Evolutionary conservation across 2,888 invertebrate genomes (phyloP).

Genomic region (Drosophila suboccidentalis): DNA sequence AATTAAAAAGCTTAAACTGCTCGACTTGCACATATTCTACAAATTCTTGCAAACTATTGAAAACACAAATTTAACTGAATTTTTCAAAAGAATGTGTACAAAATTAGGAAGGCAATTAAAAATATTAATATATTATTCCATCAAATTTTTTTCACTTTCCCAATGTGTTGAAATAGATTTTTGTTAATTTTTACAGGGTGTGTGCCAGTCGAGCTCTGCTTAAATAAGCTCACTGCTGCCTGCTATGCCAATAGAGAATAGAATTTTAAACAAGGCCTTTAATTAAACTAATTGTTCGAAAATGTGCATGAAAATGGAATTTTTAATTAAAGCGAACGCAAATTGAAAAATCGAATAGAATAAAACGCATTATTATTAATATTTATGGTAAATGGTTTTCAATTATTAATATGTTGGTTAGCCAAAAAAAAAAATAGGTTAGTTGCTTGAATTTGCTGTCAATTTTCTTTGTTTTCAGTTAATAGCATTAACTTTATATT

Average conservation of each 20-base stretch:
- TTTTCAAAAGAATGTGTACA: no score
- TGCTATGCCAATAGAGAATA: neutral
- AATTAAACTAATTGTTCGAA: conserved; percentile 70
- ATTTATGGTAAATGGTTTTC: conserved; percentile 19
- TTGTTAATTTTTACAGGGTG: neutral
- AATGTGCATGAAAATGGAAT: conserved; percentile 42
- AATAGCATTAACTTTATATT: no score
- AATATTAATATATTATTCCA: no score
- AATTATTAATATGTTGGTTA: conserved; percentile 7
- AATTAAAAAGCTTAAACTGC: neutral
- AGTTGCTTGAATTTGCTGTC: no score
- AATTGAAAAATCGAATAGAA: conserved; percentile 11
- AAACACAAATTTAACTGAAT: no score
- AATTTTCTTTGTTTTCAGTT: no score
- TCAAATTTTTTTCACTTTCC: no score
- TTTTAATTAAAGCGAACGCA: conserved; percentile 25
- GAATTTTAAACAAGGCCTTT: conserved; percentile 52
- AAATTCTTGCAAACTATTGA: neutral
- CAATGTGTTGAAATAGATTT: no score
- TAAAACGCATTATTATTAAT: conserved; percentile 17
- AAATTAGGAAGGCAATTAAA: no score
- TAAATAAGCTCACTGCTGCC: neutral
- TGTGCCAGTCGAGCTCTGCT: neutral
- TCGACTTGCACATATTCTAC: conserved; percentile 4
- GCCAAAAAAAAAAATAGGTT: no score